Evolutionary conservation across 2,113 vertebrate genomes (phyloP), one percentile per base, ranked within the genome.

Genomic region (Hippocampus guttulatus): DNA sequence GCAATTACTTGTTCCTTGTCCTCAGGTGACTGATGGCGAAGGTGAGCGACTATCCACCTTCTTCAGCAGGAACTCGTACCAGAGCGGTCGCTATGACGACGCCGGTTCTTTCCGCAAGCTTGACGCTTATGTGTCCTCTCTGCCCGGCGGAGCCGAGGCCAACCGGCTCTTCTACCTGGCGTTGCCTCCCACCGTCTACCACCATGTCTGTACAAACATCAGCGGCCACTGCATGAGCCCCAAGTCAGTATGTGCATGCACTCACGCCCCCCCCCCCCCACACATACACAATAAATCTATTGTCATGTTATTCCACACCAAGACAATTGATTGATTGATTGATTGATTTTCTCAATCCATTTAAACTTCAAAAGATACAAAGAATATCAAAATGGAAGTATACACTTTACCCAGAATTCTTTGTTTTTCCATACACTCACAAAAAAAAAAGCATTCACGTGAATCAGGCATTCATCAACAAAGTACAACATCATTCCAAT

Each of bases 101-200:
- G 41, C 18, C 51, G 69, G 49, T 40, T 85, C 87, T 25, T 92
- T 91, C 5, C 45, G 76, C 2, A 73, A 77, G 64, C 91, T 91
- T 68, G 71, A 90, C 57, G 18, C 57, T 27, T 87, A 88, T 52
- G 85, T 91, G 75, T 85, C 73, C 12, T 87, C 88, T 55, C 72
- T 92, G 14, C 76, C 86, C 0, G 82, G 81, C 5, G 89, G 85
- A n/a, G 30, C 23, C 3, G 69, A 81, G 0, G 89, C 94, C 75
- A 95, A 95, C 81, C 90, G 92, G 1, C 91, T 97, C 72, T 97
- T 95, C 87, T 97, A 96, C 88, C 73, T 97, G 85, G 95, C 85
- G 20, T 82, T 90, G 64, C 88, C 89, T 0, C 85, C 87, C 30
- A 90, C 78, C 2, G 78, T 89, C 51, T 89, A 88, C 80, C 81